Evolutionary conservation across 2,113 vertebrate species (phyloP).

Genomic region (Nipponia nippon): DNA sequence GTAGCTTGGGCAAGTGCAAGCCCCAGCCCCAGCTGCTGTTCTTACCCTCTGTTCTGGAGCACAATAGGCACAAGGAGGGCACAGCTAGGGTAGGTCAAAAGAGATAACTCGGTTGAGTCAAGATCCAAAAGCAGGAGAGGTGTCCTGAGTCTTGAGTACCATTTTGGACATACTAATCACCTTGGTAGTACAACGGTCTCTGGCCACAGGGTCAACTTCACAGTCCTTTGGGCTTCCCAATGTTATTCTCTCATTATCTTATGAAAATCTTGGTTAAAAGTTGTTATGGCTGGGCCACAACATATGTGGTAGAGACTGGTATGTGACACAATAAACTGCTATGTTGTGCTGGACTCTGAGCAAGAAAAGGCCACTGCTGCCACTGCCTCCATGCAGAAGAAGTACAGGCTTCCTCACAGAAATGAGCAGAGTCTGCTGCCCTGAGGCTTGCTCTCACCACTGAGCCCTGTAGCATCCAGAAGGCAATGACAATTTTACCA

Average conservation of each 20-base stretch:
- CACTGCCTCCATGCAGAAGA: neutral
- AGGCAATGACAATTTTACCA: constrained; percentile 17
- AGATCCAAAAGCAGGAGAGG: constrained; percentile 40
- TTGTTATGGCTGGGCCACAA: constrained; percentile 16
- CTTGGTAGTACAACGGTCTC: constrained; percentile 29
- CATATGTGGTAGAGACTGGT: neutral
- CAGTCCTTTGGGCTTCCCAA: constrained; percentile 9
- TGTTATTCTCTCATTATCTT: constrained; percentile 39
- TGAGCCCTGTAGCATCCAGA: neutral
- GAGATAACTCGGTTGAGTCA: constrained; percentile 1
- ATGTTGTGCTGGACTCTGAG: constrained; percentile 1
- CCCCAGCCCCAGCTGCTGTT: neutral
- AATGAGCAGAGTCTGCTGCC: neutral
- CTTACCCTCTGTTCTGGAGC: constrained; percentile 31
- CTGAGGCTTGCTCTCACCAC: neutral
- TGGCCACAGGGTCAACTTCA: constrained; percentile 8
- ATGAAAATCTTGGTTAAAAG: constrained; percentile 34
- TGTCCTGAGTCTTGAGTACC: constrained; percentile 29
- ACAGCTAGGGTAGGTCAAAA: constrained; percentile 26
- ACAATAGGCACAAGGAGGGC: neutral
- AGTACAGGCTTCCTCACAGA: neutral
- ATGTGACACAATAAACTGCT: neutral
- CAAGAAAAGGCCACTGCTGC: neutral
- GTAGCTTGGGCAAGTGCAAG: constrained; percentile 28
- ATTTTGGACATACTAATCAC: neutral